phyloP scores from a whole-genome alignment of 2,113 vertebrate species.

The Fregata magnificens region DNA sequence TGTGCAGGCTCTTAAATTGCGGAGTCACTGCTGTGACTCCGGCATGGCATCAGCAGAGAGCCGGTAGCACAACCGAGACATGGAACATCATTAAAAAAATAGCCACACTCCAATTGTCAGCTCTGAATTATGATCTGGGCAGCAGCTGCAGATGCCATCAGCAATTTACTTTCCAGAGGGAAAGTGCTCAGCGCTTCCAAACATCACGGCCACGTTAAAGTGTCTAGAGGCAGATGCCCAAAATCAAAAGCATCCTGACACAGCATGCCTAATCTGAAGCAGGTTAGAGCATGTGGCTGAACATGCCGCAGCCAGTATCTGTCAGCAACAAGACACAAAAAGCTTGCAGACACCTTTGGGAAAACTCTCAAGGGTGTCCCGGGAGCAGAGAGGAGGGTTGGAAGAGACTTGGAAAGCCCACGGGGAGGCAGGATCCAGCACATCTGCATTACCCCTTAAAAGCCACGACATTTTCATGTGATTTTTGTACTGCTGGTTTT shows the following conservation, averaged over 20 bases:
- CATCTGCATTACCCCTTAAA: neutral
- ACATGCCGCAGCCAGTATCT: rapidly evolving
- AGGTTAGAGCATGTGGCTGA: neutral
- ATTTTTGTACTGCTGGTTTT: neutral
- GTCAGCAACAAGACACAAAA: rapidly evolving
- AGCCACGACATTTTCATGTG: rapidly evolving
- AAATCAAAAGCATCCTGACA: neutral
- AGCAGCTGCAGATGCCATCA: neutral
- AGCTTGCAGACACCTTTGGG: neutral
- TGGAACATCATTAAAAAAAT: neutral
- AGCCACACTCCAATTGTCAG: neutral
- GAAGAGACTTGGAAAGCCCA: neutral
- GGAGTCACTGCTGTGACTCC: neutral
- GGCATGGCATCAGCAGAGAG: neutral
- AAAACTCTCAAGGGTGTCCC: neutral
- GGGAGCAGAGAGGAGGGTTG: neutral
- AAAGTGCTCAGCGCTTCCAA: neutral
- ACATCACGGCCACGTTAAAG: neutral
- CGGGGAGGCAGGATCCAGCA: neutral
- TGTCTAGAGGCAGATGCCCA: neutral
- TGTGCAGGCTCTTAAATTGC: neutral
- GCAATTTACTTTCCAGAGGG: neutral
- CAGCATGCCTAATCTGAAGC: neutral
- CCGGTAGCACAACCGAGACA: neutral
- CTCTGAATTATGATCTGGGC: neutral